Evolutionary conservation across 2,113 vertebrate species (phyloP), one percentile per base, ranked within the genome.

Genomic region (Plotosus lineatus): DNA sequence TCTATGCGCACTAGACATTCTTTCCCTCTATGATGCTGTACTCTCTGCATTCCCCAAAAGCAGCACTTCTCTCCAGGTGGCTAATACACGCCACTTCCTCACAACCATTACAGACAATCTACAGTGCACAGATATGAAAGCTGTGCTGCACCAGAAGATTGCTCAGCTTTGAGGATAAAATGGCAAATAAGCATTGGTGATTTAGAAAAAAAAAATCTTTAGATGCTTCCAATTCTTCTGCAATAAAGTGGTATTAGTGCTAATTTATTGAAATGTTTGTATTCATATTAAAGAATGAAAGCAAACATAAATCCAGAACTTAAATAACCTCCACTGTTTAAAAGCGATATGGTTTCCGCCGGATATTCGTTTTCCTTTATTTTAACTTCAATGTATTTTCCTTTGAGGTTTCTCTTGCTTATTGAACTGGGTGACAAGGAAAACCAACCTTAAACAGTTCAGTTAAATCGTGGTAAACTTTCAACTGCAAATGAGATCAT

Each of bases 101-200:
- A 86, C 92, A 83, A 92, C 96, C 83, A 92, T 99, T 42, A 89
- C 93, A 0, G 91, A 94, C 85, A 96, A 93, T 46, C 85, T 98
- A 65, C 56, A 91, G 11, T 90, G 92, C 0, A 17, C 87, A 61
- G 94, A 92, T 14, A 91, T 97, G 88, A 96, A 94, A n/a, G 15
- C 90, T 11, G 94, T 94, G 15, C 90, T 99, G 63, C 91, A 94
- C 85, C 98, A 97, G 89, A 99, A 98, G 88, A 97, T 99, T 48
- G 84, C 93, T 84, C 96, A 94, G 89, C 94, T 99, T 2, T 94
- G 89, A 86, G 11, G 11, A 50, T 14, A n/a, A 31, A 48, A 10
- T 15, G n/a, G 26, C 10, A 77, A 40, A 46, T 33, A 4, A 19
- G 15, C 21, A 33, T 11, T 15, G 26, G 17, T 23, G 15, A 40